Base-by-base conservation (phyloP, 92 coral and sea anemone genomes). In the Heliopora coerulea region DNA sequence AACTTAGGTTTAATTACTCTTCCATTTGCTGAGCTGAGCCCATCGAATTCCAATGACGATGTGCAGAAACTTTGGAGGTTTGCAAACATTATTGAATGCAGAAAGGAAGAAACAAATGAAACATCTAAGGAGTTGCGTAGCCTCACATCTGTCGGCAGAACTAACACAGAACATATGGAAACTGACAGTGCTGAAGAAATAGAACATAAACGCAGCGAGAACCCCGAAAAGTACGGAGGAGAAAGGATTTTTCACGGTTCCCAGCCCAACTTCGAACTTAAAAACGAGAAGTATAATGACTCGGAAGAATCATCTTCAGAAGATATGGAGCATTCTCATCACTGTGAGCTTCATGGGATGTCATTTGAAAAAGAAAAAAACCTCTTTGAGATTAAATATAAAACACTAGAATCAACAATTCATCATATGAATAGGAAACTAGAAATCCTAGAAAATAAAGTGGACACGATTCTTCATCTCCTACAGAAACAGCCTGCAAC, bases 361-460 rank as follows among this genome's bases (percentile, higher is more conserved):
- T 56, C 63, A 0, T 46, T 74, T 3, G 81, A 63, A 37, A 68
- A 68, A 0, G 89, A 83, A 8, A 33, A 62, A 8, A 65, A 83
- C 23, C 26, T 25, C 23, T 72, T 46, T 3, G 39, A 24, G 1
- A 63, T 25, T 26, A 49, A 59, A 34, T 49, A 49, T 52, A 34
- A 52, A 9, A 80, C 56, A 54, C 42, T 88, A 30, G 88, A 86
- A 62, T 85, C 82, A 31, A 88, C 91, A 27, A 69, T 86, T 50
- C 61, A 87, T 62, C 89, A 95, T 33, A 88, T 95, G 84, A 64
- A 88, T 0, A 30, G 33, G 1, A 84, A 84, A 52, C 75, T 95
- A 56, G 68, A 88, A 75, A 69, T 86, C 59, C 82, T 95, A 23
- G 96, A 95, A 48, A 73, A 74, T 64, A 91, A 86, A 66, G 72